Evolutionary conservation across 1,140 invertebrate species (phyloP), one percentile per base, ranked within the genome.

Genomic region (Halyomorpha halys): DNA sequence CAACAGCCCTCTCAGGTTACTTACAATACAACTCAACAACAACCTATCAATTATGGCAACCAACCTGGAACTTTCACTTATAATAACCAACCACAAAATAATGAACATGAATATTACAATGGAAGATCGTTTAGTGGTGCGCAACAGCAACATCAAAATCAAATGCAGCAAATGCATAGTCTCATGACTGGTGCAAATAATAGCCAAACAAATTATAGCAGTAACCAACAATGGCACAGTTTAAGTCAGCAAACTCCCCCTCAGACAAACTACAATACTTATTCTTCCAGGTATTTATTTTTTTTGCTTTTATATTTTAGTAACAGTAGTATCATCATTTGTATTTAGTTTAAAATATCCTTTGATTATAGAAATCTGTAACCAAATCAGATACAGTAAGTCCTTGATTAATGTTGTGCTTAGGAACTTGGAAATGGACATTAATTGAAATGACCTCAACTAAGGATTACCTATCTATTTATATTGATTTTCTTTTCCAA

Each of bases 141-240:
- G 44, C 53, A 56, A 23, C 18, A 56, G 19, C 18, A 56, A 15
- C 73, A 74, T 66, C 74, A 73, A n/a, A 79, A 81, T 27, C 79
- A 81, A 65, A 75, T 77, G 59, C 83, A 84, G 73, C 86, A 69
- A 78, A 82, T 68, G 49, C 65, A 62, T 34, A 65, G 65, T 25
- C 49, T 65, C 1, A 65, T 65, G 63, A 59, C 63, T 1, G 44
- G 54, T 39, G 63, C 63, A 15, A 65, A 51, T 18, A 45, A 59
- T 30, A 23, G 18, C 14, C 51, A 34, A 23, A 27, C 51, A 25
- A 21, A 30, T 51, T 47, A 56, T 56, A 15, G 47, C 44, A 67
- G 49, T 51, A 14, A 18, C 44, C 60, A 67, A 39, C 66, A 69
- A 23, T 65, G 61, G 64, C 66, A 65, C 11, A 64, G 62, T 64